Evolutionary conservation across 2,888 invertebrate species (phyloP).

Genomic region (Caenorhabditis drosophilae): DNA sequence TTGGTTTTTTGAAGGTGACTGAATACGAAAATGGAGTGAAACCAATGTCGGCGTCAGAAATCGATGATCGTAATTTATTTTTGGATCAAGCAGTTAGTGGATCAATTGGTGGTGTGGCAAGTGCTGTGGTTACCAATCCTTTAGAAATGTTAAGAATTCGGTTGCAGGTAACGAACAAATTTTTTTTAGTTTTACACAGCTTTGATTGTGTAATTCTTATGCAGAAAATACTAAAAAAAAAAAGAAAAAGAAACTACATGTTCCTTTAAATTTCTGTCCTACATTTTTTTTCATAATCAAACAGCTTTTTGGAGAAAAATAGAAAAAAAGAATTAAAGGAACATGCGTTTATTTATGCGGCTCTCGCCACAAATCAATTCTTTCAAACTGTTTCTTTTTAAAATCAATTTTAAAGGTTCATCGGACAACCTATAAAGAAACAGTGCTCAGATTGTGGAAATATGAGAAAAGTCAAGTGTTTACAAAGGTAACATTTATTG

Average conservation of each 20-base stretch:
- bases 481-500: conserved; percentile 48
- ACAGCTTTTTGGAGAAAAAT: too few relatives aligned
- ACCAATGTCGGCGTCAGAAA: conserved; percentile 36
- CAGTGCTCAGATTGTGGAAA: conserved; percentile 55
- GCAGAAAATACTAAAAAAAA: too few relatives aligned
- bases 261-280: too few relatives aligned
- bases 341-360: too few relatives aligned
- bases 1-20: conserved; percentile 24
- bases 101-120: conserved; percentile 56
- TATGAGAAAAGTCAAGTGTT: conserved; percentile 60
- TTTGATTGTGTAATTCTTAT: conserved; percentile 1
- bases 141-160: conserved; percentile 62
- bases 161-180: conserved; percentile 50
- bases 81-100: conserved; percentile 60
- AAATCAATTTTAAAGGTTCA: conserved; percentile 65
- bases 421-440: conserved; percentile 60
- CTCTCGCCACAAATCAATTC: too few relatives aligned
- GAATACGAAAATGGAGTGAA: conserved; percentile 40
- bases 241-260: too few relatives aligned
- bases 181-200: neutral
- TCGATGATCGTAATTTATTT: conserved; percentile 53
- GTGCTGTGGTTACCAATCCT: conserved; percentile 64
- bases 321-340: too few relatives aligned
- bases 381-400: too few relatives aligned
- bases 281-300: too few relatives aligned